Evolutionary conservation across 2,888 invertebrate species (phyloP).

Genomic region (Meiosimyza platycephala): DNA sequence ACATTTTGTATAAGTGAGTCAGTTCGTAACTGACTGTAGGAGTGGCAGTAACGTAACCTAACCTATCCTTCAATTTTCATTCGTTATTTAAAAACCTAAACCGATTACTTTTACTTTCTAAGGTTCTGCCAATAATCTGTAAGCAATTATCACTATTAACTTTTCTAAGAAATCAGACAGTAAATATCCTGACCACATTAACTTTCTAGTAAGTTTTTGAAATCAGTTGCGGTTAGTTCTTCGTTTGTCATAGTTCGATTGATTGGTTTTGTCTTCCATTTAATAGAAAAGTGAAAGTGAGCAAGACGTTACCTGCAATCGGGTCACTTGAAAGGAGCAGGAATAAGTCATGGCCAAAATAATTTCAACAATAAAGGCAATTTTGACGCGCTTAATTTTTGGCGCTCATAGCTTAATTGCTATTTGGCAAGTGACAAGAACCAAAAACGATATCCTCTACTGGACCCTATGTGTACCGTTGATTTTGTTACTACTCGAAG

Average conservation of each 20-base stretch:
- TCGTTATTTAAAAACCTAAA: neutral
- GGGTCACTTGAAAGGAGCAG: neutral
- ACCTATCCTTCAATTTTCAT: neutral
- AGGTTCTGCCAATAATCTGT: slow-evolving; percentile 42
- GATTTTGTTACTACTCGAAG: slow-evolving; percentile 85
- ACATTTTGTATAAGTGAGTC: too few relatives aligned
- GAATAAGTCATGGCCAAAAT: slow-evolving; percentile 77
- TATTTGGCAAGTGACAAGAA: slow-evolving; percentile 89
- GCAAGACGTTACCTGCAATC: neutral
- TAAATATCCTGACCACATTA: slow-evolving; percentile 31
- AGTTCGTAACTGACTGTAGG: too few relatives aligned
- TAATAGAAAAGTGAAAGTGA: slow-evolving; percentile 32
- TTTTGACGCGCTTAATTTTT: slow-evolving; percentile 84
- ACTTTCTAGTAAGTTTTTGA: slow-evolving; percentile 32
- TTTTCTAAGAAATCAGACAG: slow-evolving; percentile 10
- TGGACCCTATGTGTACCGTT: slow-evolving; percentile 93
- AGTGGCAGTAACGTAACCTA: too few relatives aligned
- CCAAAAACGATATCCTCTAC: slow-evolving; percentile 79
- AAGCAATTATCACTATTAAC: slow-evolving; percentile 4
- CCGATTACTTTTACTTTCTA: slow-evolving; percentile 14
- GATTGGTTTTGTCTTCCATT: slow-evolving; percentile 17
- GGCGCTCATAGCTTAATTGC: slow-evolving; percentile 87
- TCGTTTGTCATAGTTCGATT: slow-evolving; percentile 53
- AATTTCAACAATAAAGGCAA: slow-evolving; percentile 83
- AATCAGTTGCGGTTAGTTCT: slow-evolving; percentile 58